Percentiles rank a stretch among this genome's conserved stretches.
phyloP scores from a whole-genome alignment of 2,113 vertebrate species.

The Cyanistes caeruleus region DNA sequence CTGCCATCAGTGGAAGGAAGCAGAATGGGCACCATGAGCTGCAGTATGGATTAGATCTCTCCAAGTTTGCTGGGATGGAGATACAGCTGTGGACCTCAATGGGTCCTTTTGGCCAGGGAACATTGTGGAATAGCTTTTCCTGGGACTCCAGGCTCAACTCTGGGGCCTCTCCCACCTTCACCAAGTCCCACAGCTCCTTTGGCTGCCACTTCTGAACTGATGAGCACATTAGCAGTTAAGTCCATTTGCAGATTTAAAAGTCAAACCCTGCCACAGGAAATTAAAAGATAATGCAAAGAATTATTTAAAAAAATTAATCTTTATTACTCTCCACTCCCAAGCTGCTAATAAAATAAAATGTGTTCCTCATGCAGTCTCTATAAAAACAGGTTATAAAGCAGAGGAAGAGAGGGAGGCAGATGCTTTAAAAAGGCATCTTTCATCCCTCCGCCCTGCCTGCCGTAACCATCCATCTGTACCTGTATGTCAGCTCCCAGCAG shows the following conservation, averaged over 20 bases:
- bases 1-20: not conserved
- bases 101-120: not conserved
- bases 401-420: slow-evolving; percentile 47
- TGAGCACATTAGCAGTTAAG: not conserved
- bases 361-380: slow-evolving; percentile 33
- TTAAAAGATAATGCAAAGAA: slow-evolving; percentile 69
- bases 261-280: slow-evolving; percentile 64
- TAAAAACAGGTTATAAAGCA: slow-evolving; percentile 63
- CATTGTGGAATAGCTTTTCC: not conserved
- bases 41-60: not conserved
- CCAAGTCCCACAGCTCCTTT: accelerated
- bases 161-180: not conserved
- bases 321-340: slow-evolving; percentile 59
- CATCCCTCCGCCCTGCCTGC: not conserved
- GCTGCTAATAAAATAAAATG: slow-evolving; percentile 64
- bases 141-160: not conserved
- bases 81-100: not conserved
- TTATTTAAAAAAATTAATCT: slow-evolving; percentile 70
- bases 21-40: not conserved
- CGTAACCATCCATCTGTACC: not conserved
- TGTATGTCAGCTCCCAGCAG: not conserved
- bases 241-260: slow-evolving; percentile 41
- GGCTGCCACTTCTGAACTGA: not conserved
- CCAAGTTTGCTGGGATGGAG: not conserved
- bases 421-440: slow-evolving; percentile 39